Evolutionary conservation across 2,797 vertebrate species (phyloP).

Genomic region (Enteromius radiatus): DNA sequence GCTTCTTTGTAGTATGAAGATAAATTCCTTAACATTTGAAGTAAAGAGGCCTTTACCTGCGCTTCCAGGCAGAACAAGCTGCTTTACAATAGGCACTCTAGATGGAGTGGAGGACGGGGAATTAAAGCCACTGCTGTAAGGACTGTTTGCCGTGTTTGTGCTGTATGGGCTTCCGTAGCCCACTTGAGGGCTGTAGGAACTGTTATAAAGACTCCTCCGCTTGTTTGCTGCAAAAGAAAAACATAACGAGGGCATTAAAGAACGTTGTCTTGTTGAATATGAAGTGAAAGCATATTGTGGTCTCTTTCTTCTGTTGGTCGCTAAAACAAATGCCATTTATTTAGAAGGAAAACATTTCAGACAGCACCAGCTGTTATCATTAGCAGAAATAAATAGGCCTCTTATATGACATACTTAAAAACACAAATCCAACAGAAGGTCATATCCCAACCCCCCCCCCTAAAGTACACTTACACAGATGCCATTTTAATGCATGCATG

Average conservation of each 20-base stretch:
- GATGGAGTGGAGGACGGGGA: constrained; percentile 93
- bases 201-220: constrained; percentile 90
- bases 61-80: constrained; percentile 89
- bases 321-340: not conserved
- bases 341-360: not conserved
- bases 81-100: constrained; percentile 88
- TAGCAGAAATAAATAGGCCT: not conserved
- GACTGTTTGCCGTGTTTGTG: constrained; percentile 89
- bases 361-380: not conserved
- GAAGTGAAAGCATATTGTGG: not conserved
- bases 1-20: not conserved
- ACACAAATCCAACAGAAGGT: not conserved
- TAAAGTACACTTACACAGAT: constrained; percentile 13
- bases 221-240: constrained; percentile 82
- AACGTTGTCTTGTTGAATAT: not conserved
- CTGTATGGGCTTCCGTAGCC: constrained; percentile 87
- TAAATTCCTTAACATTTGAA: not conserved
- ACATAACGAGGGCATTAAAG: not conserved
- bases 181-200: constrained; percentile 84
- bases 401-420: not conserved
- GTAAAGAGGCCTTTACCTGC: constrained; percentile 76
- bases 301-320: not conserved
- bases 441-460: not conserved
- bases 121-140: constrained; percentile 95
- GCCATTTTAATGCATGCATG: constrained; percentile 3